Conservation (phyloP, 2,888 invertebrate genomes). For the Diplazon laetatorius region DNA sequence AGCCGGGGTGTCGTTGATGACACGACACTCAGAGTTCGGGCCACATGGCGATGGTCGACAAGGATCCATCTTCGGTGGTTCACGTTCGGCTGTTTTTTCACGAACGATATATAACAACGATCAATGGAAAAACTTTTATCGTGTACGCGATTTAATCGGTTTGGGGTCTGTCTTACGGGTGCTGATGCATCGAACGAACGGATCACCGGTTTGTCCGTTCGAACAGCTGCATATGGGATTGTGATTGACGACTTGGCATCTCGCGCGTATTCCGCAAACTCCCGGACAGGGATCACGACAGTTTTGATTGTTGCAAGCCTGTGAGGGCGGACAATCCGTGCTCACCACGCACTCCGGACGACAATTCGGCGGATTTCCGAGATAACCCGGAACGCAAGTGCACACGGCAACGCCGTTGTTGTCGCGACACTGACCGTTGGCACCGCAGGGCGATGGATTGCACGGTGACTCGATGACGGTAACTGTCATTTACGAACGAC, state of each 20-base stretch:
- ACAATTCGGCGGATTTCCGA: slow-evolving; percentile 82
- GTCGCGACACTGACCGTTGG: slow-evolving; percentile 83
- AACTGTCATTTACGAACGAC: slow-evolving; percentile 17
- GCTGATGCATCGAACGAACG: slow-evolving; percentile 79
- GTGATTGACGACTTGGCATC: slow-evolving; percentile 83
- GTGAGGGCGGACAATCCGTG: slow-evolving; percentile 83
- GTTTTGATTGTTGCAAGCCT: slow-evolving; percentile 81
- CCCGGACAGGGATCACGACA: slow-evolving; percentile 83
- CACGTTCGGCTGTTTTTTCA: slow-evolving; percentile 49
- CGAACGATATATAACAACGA: not conserved
- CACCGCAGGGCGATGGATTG: slow-evolving; percentile 83
- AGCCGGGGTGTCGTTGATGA: slow-evolving; percentile 82
- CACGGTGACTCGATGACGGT: slow-evolving; percentile 75
- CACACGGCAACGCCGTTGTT: slow-evolving; percentile 83
- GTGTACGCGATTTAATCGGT: not conserved
- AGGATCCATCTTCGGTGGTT: slow-evolving; percentile 75
- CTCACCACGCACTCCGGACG: slow-evolving; percentile 82
- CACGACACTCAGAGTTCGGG: slow-evolving; percentile 82
- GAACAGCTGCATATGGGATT: slow-evolving; percentile 83
- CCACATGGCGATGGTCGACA: slow-evolving; percentile 83
- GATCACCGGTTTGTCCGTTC: slow-evolving; percentile 80
- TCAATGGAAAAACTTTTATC: too few relatives aligned
- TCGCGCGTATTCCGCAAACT: slow-evolving; percentile 83
- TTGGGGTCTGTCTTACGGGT: slow-evolving; percentile 62
- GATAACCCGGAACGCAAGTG: slow-evolving; percentile 81